Percentiles rank a stretch among this genome's conserved stretches.
These are phyloP conservation scores for Gymnothorax javanicus DNA, from an alignment of 2,797 vertebrate genomes.

Conservation along the genomic window DNA sequence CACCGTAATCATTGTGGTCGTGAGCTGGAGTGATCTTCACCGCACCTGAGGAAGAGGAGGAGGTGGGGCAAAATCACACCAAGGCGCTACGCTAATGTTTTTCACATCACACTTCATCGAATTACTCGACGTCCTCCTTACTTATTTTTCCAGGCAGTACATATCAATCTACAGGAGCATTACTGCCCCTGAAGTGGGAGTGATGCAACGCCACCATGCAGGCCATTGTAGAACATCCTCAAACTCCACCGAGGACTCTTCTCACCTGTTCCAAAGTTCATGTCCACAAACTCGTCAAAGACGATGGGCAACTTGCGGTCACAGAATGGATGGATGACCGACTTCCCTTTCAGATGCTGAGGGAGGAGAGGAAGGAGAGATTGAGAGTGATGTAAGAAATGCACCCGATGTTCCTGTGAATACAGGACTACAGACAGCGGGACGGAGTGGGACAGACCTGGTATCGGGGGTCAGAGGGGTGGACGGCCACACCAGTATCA, in stretches of 20 bases:
- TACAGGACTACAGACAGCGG: background rate
- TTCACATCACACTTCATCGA: background rate
- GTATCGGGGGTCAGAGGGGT: constrained; percentile 83
- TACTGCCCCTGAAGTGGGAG: background rate
- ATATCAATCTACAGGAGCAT: background rate
- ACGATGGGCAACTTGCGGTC: constrained; percentile 82
- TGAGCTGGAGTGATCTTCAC: constrained; percentile 96
- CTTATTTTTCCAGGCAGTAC: background rate
- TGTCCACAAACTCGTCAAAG: constrained; percentile 89
- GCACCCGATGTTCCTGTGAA: fast-evolving
- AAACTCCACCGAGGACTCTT: background rate
- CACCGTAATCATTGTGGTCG: constrained; percentile 90
- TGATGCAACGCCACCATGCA: background rate
- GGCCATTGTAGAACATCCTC: background rate
- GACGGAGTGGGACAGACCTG: constrained; percentile 60
- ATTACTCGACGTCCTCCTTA: background rate
- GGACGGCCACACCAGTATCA: constrained; percentile 85
- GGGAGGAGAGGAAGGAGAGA: background rate
- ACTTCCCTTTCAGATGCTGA: constrained; percentile 82
- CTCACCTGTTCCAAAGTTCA: constrained; percentile 87
- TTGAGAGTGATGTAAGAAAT: background rate
- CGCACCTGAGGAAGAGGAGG: constrained; percentile 71
- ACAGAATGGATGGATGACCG: constrained; percentile 81
- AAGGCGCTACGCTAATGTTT: background rate
- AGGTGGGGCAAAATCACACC: background rate